These are phyloP conservation scores for Drosophila macrospina DNA, from an alignment of 2,888 invertebrate species.

Conservation along the genomic window DNA sequence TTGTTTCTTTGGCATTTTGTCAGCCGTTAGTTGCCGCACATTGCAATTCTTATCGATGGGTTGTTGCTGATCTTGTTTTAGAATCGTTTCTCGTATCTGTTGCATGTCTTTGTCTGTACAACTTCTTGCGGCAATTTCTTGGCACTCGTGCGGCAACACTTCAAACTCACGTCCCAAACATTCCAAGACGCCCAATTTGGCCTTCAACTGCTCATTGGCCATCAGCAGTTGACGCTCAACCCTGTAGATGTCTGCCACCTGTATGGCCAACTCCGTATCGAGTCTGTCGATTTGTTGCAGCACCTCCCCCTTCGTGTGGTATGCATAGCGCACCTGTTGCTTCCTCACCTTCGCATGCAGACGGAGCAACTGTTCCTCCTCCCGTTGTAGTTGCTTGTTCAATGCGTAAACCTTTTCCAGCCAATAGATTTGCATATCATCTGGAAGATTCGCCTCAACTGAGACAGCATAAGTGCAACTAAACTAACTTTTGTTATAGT, in stretches of 20 bases:
- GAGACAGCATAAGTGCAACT: neutral
- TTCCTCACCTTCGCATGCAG: slow-evolving; percentile 88
- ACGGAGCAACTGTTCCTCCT: slow-evolving; percentile 90
- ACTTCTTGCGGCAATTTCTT: neutral
- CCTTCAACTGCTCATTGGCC: slow-evolving; percentile 87
- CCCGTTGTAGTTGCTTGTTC: slow-evolving; percentile 90
- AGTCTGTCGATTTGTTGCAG: slow-evolving; percentile 83
- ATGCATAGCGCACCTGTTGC: slow-evolving; percentile 84
- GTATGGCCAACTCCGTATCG: slow-evolving; percentile 86
- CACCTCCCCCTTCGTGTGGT: slow-evolving; percentile 79
- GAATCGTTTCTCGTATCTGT: slow-evolving; percentile 6
- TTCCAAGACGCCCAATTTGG: slow-evolving; percentile 87
- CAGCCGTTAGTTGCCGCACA: slow-evolving; percentile 53
- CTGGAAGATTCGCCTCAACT: slow-evolving; percentile 30
- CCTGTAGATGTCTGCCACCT: slow-evolving; percentile 87
- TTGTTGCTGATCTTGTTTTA: slow-evolving; percentile 15
- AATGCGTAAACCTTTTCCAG: slow-evolving; percentile 90
- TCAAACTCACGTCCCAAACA: slow-evolving; percentile 86
- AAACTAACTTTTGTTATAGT: slow-evolving; percentile 15
- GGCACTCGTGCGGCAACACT: slow-evolving; percentile 19
- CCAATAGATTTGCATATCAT: slow-evolving; percentile 88
- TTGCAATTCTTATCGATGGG: slow-evolving; percentile 62
- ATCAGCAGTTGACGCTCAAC: slow-evolving; percentile 86
- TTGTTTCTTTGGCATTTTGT: slow-evolving; percentile 72
- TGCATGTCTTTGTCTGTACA: slow-evolving; percentile 7